Percentiles rank a stretch among this genome's conserved stretches.
These are phyloP conservation scores for Alcis repandata DNA, from an alignment of 2,888 invertebrate genomes.

Conservation along the genomic window DNA sequence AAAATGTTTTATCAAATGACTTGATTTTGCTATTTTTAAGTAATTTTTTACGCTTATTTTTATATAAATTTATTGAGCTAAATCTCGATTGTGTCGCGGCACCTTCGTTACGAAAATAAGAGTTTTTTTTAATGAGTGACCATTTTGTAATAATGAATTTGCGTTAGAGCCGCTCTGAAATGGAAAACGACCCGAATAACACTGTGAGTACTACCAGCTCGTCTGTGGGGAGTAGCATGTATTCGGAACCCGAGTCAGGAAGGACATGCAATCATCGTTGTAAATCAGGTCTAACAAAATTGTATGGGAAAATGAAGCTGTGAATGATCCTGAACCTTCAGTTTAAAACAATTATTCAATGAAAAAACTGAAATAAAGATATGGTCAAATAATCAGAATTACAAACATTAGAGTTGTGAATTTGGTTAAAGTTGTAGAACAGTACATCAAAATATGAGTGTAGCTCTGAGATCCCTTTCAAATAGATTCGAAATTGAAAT, in stretches of 20 bases:
- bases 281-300: not conserved
- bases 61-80: conserved; percentile 80
- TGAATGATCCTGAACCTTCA: not conserved
- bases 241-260: not conserved
- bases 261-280: conserved; percentile 7
- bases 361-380: not conserved
- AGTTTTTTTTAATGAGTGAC: conserved; percentile 74
- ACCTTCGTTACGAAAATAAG: conserved; percentile 65
- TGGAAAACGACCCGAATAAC: conserved; percentile 85
- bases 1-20: conserved; percentile 87
- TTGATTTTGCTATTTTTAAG: conserved; percentile 81
- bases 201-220: conserved; percentile 73
- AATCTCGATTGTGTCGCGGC: conserved; percentile 83
- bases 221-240: not conserved
- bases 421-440: no score
- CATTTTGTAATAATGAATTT: conserved; percentile 80
- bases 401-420: no score
- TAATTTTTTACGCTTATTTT: conserved; percentile 83
- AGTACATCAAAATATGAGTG: no score
- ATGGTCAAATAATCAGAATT: not conserved
- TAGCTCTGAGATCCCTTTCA: no score
- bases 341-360: no score
- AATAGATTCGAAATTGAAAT: no score
- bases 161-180: conserved; percentile 76
- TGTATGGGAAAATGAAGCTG: not conserved